These are phyloP conservation scores for Drosophila borealis DNA, from an alignment of 2,888 invertebrate genomes.

Conservation along the genomic window DNA sequence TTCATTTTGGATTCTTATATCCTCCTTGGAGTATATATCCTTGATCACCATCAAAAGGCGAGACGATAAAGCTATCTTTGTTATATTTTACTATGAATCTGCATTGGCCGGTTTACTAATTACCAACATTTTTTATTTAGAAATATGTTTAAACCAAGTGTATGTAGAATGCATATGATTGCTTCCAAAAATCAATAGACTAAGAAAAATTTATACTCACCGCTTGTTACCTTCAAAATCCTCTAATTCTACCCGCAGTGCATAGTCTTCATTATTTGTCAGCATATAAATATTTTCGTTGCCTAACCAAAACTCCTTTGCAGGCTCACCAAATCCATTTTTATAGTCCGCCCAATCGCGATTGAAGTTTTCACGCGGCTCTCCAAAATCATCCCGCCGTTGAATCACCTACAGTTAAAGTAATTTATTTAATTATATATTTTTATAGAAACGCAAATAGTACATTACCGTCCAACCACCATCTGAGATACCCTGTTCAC, in stretches of 20 bases:
- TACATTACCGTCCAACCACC: slow-evolving; percentile 96
- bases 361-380: slow-evolving; percentile 95
- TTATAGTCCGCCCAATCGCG: slow-evolving; percentile 97
- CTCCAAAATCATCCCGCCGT: slow-evolving; percentile 94
- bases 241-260: slow-evolving; percentile 93
- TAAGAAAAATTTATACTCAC: slow-evolving; percentile 84
- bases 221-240: slow-evolving; percentile 97
- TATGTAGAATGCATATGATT: background rate
- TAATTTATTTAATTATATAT: background rate
- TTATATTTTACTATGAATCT: no score
- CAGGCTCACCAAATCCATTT: slow-evolving; percentile 96
- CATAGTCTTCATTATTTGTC: slow-evolving; percentile 96
- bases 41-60: no score
- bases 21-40: no score
- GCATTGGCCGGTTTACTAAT: no score
- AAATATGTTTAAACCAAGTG: no score
- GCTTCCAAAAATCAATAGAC: no score
- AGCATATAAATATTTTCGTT: slow-evolving; percentile 97
- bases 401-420: slow-evolving; percentile 90
- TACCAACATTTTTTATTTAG: no score
- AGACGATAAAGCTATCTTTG: no score
- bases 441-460: background rate
- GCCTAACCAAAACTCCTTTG: slow-evolving; percentile 96
- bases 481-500: slow-evolving; percentile 94
- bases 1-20: no score